Base-by-base conservation (phyloP, 2,797 vertebrate genomes). In the Taenioides sp. region DNA sequence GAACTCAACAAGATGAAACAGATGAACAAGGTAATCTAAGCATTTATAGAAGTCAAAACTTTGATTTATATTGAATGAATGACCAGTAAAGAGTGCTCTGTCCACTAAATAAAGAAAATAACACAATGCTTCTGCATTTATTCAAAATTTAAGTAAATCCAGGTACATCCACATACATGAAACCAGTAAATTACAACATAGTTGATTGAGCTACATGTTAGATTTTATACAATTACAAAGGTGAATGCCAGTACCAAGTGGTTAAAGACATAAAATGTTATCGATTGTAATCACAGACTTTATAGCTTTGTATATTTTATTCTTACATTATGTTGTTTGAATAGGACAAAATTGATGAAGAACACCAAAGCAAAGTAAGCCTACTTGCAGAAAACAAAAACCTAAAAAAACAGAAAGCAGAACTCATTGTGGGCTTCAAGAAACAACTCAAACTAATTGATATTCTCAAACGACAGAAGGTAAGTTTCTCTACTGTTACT, bases 371-470 rank as follows among this genome's bases (percentile, higher is more conserved):
- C 67, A 95, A 95, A 10, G 96, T 97, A 91, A 91, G 91, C 61
- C 81, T 99, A 79, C 95, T 95, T 70, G 83, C 91, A 40, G 96
- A 98, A 91, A 99, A 98, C 85, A 97, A 94, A 89, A 95, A 95
- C 82, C 90, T 99, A 31, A 96, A 96, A 84, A 98, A 96, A 77
- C 96, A 99, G 88, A 99, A 97, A 90, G 91, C 87, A 68, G 97
- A 99, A 71, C 93, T 99, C 58, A 93, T 98, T 63, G 62, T 87
- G 11, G 97, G 93, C 7, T 98, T 99, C 84, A 98, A 97, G 89
- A 99, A 98, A 83, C 98, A 99, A 67, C 90, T 99, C 54, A 96
- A 96, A 84, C 87, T 99, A 76, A 99, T 98, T 43, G 97, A 98
- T 88, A 87, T 99, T 85, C 95, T 99, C 81, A 98, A 98, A 93